Conservation (phyloP, 64 coral and sea anemone species). For the Acropora yongei region DNA sequence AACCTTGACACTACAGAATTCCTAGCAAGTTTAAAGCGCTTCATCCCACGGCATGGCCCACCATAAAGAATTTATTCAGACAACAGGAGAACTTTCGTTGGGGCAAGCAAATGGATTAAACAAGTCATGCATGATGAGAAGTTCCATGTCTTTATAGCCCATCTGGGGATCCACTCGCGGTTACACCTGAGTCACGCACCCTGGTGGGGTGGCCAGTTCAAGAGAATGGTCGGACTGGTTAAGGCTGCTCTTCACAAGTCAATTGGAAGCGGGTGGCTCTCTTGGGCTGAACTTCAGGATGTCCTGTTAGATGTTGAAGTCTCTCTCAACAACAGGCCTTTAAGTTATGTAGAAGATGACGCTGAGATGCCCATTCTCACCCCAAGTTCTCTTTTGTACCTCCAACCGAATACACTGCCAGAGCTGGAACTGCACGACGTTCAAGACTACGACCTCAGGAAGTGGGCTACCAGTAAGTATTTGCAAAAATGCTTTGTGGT, state of each 20-base stretch:
- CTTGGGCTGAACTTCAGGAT: background rate
- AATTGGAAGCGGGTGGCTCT: constrained; percentile 13
- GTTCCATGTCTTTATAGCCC: too few relatives aligned
- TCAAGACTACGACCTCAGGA: too few relatives aligned
- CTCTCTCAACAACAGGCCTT: background rate
- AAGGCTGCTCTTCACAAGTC: constrained; percentile 40
- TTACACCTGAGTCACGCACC: background rate
- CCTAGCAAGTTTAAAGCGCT: too few relatives aligned
- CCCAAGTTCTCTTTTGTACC: background rate
- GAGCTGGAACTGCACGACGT: background rate
- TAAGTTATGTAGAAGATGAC: constrained; percentile 26
- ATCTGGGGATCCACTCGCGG: background rate
- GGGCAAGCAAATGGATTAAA: background rate
- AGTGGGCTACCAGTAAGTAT: too few relatives aligned
- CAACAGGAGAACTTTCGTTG: too few relatives aligned
- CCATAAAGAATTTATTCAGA: too few relatives aligned
- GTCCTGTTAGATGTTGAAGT: constrained; percentile 21
- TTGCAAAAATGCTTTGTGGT: too few relatives aligned
- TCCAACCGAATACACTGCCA: background rate
- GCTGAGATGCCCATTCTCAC: constrained; percentile 19
- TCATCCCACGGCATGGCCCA: too few relatives aligned
- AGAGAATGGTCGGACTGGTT: background rate
- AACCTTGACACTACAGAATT: too few relatives aligned
- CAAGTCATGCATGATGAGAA: background rate
- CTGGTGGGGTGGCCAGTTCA: background rate